These are phyloP conservation scores for Drosophila aldrichi DNA, from an alignment of 2,888 invertebrate species.

Conservation along the genomic window DNA sequence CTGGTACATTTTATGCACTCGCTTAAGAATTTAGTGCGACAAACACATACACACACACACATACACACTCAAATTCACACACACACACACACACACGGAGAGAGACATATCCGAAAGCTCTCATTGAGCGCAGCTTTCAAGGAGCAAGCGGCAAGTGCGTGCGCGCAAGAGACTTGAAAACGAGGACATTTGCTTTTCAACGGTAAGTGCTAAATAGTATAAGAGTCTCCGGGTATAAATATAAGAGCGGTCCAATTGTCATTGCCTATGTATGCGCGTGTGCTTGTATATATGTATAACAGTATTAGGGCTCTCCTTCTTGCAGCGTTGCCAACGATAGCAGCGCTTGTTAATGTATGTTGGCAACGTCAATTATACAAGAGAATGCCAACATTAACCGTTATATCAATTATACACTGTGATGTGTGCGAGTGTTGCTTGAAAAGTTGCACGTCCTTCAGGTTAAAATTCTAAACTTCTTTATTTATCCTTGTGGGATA, in stretches of 20 bases:
- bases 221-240: background rate
- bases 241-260: background rate
- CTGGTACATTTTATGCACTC: slow-evolving; percentile 46
- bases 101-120: slow-evolving; percentile 30
- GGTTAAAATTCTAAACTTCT: too few species aligned
- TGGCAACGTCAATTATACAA: background rate
- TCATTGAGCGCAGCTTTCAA: slow-evolving; percentile 37
- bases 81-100: background rate
- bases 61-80: background rate
- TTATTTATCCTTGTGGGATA: background rate
- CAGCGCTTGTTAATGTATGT: slow-evolving; percentile 4
- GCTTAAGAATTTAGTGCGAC: slow-evolving; percentile 39
- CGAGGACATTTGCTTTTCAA: slow-evolving; percentile 52
- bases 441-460: background rate
- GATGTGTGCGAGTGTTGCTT: background rate
- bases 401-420: background rate
- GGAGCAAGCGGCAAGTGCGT: slow-evolving; percentile 33
- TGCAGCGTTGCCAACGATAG: background rate
- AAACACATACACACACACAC: slow-evolving; percentile 8
- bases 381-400: slow-evolving; percentile 1
- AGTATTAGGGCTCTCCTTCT: background rate
- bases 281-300: background rate
- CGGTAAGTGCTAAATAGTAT: slow-evolving; percentile 48
- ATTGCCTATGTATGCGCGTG: background rate
- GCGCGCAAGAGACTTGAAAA: slow-evolving; percentile 28